Conservation (phyloP, 2,888 invertebrate genomes). For the Lasioglossum oenotherae region DNA sequence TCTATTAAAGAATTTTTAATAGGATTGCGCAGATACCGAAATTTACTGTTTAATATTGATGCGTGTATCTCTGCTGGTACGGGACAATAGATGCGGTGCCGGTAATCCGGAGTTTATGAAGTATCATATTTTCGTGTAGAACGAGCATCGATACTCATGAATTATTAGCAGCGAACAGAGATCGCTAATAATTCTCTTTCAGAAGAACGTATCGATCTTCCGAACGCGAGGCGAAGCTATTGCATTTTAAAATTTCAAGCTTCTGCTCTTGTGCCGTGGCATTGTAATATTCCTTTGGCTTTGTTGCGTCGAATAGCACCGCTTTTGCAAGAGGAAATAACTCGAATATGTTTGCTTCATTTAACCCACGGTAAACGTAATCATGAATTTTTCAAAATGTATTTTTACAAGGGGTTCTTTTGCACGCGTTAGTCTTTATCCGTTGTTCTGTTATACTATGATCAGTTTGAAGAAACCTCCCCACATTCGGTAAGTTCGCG, state of each 20-base stretch:
- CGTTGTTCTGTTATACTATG: no score
- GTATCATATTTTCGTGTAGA: background rate
- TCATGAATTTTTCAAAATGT: no score
- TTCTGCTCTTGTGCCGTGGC: background rate
- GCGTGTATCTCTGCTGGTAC: background rate
- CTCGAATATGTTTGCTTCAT: background rate
- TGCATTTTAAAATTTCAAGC: background rate
- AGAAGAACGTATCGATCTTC: background rate
- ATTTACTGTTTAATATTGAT: background rate
- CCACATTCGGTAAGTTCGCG: background rate
- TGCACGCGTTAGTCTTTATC: no score
- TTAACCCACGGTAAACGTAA: background rate
- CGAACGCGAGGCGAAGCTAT: background rate
- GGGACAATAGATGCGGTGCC: background rate
- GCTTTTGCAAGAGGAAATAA: background rate
- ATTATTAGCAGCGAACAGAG: conserved; percentile 2
- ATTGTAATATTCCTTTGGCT: background rate
- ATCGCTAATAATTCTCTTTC: conserved; percentile 2
- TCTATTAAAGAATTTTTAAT: background rate
- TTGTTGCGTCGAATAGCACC: background rate
- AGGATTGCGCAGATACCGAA: background rate
- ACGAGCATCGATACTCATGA: background rate
- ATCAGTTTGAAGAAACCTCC: no score
- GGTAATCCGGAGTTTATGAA: background rate
- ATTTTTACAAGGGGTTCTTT: no score